Evolutionary conservation across 1,140 invertebrate genomes (phyloP).

Genomic region (Drosophila yakuba): DNA sequence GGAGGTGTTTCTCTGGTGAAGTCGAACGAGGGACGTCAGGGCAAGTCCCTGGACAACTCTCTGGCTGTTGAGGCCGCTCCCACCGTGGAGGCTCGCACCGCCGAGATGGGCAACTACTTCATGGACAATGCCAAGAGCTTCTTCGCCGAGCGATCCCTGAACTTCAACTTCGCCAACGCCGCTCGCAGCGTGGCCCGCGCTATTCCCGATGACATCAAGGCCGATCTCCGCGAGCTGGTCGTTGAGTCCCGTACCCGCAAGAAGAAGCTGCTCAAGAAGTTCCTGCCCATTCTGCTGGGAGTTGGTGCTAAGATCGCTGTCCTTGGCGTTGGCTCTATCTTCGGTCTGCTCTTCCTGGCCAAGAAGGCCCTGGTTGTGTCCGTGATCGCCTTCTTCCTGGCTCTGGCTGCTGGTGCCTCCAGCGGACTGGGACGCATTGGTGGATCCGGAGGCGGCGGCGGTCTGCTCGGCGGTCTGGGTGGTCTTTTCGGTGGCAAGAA

Average conservation of each 20-base stretch:
- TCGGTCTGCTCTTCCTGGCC: slow-evolving; percentile 87
- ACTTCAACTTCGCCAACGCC: slow-evolving; percentile 86
- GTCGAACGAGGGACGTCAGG: slow-evolving; percentile 82
- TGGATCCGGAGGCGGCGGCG: slow-evolving; percentile 70
- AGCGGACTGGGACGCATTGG: slow-evolving; percentile 86
- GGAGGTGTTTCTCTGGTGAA: slow-evolving; percentile 87
- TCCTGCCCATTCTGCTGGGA: slow-evolving; percentile 87
- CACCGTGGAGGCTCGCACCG: slow-evolving; percentile 86
- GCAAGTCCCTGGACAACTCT: slow-evolving; percentile 82
- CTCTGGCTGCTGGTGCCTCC: slow-evolving; percentile 86
- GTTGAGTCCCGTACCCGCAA: slow-evolving; percentile 88
- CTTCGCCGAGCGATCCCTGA: slow-evolving; percentile 86
- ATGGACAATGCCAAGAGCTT: slow-evolving; percentile 86
- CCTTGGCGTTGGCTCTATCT: slow-evolving; percentile 86
- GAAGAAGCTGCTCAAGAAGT: slow-evolving; percentile 87
- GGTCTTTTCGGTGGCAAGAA: slow-evolving; percentile 79
- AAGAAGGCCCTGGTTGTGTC: slow-evolving; percentile 89
- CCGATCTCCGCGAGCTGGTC: slow-evolving; percentile 86
- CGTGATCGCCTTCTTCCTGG: slow-evolving; percentile 87
- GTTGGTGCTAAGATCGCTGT: slow-evolving; percentile 87
- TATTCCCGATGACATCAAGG: slow-evolving; percentile 86
- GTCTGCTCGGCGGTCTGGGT: slow-evolving; percentile 79
- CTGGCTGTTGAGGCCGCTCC: slow-evolving; percentile 85
- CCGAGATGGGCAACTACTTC: slow-evolving; percentile 87
- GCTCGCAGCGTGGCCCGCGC: slow-evolving; percentile 85